Evolutionary conservation across 2,797 vertebrate species (phyloP), one percentile per base, ranked within the genome.

Genomic region (Phyllotis vaccarum): DNA sequence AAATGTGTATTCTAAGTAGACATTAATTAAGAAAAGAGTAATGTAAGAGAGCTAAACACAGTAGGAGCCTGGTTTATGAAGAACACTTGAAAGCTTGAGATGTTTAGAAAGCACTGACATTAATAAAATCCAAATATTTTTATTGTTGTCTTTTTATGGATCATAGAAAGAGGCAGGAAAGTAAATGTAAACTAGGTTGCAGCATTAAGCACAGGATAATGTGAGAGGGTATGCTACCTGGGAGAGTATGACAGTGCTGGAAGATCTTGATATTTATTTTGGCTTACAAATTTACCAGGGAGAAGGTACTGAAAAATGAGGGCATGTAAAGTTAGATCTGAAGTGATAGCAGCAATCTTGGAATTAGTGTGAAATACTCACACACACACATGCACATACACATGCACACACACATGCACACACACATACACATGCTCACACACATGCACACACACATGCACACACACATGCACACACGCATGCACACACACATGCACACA

Each of bases 101-200:
- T 76, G 0, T 58, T 93, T 56, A 2, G 70, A 88, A 72, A 76
- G 14, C 66, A 76, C 58, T 76, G 52, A 52, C 37, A 40, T 83
- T 90, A 62, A 82, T 85, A 22, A 82, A 76, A 19, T 46, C 80
- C 66, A 81, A 89, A 88, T 80, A 88, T 56, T 46, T 43, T 75
- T 87, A 40, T 52, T n/a, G 75, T 4, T 74, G 2, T 5, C 58
- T 91, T 86, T 60, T 85, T n/a, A 34, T 92, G 22, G 34, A 74
- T 62, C 0, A 6, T 3, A 40, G 3, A 64, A 27, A 83, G 11
- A 76, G 5, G 0, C 1, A 43, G 19, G 24, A 88, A 66, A 76
- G 13, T 43, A 9, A 79, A 49, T 22, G 17, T 29, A 64, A 29
- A 90, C 6, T 34, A 27, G 1, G 0, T 37, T 89, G 3, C 3